A percentile compares a stretch with the other conserved stretches of the same genome.
Conservation (phyloP, 92 coral and sea anemone genomes). For the Metridium senile region DNA sequence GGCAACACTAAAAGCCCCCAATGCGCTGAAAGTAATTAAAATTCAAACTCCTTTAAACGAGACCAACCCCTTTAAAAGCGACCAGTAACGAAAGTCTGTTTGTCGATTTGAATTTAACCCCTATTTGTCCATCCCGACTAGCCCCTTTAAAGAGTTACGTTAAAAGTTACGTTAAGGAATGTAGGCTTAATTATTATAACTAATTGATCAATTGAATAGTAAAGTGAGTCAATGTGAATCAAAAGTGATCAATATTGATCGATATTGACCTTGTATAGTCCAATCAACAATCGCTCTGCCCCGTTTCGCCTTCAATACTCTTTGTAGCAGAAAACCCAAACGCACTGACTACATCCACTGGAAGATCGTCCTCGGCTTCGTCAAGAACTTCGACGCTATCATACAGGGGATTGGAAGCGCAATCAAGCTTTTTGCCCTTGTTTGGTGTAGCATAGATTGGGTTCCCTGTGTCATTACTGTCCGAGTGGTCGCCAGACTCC, state of each 20-base stretch:
- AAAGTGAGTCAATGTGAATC: background rate
- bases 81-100: too few relatives aligned
- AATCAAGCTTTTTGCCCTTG: background rate
- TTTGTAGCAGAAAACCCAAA: slow-evolving; percentile 5
- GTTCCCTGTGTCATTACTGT: background rate
- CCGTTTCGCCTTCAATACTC: background rate
- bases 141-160: too few relatives aligned
- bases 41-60: too few relatives aligned
- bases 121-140: too few relatives aligned
- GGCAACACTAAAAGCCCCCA: too few relatives aligned
- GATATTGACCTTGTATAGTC: background rate
- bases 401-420: background rate
- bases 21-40: too few relatives aligned
- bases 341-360: slow-evolving; percentile 7
- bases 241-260: too few relatives aligned
- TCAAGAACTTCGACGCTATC: background rate
- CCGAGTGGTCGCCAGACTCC: background rate
- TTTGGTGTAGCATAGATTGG: background rate
- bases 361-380: background rate
- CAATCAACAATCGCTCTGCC: slow-evolving; percentile 8
- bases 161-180: too few relatives aligned
- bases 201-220: background rate
- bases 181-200: too few relatives aligned
- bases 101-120: too few relatives aligned
- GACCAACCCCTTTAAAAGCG: too few relatives aligned